A percentile compares a stretch with the other conserved stretches of the same genome.
Evolutionary conservation across 1,140 invertebrate genomes (phyloP).

Genomic region (Copidosoma floridanum): DNA sequence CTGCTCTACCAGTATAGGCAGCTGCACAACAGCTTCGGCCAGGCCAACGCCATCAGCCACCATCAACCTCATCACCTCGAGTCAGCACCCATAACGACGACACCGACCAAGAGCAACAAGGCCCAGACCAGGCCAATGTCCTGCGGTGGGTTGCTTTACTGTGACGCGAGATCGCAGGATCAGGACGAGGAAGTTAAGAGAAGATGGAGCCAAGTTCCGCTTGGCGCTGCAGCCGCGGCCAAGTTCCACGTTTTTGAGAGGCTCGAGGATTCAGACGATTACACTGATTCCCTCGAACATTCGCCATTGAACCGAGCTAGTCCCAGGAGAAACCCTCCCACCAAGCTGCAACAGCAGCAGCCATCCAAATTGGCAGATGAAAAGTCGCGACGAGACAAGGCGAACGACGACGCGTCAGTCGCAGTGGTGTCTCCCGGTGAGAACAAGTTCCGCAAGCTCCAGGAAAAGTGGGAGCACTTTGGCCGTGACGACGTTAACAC

Average conservation of each 20-base stretch:
- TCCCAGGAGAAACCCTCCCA: constrained; percentile 27
- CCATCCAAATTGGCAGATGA: constrained; percentile 20
- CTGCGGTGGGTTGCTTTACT: constrained; percentile 62
- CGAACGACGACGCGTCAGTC: background rate
- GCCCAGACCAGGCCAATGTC: constrained; percentile 66
- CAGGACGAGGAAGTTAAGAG: constrained; percentile 61
- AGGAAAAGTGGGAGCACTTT: constrained; percentile 84
- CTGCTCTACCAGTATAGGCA: constrained; percentile 77
- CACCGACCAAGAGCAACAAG: background rate
- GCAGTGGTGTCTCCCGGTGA: too few relatives aligned
- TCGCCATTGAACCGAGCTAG: constrained; percentile 50
- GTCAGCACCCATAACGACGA: too few relatives aligned
- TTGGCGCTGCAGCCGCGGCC: constrained; percentile 58
- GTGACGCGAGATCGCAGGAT: constrained; percentile 41
- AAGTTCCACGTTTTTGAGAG: constrained; percentile 72
- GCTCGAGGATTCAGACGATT: constrained; percentile 70
- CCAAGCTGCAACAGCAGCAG: constrained; percentile 25
- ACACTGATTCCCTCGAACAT: constrained; percentile 71
- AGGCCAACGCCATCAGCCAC: background rate
- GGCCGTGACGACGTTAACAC: constrained; percentile 53
- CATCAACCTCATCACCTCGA: too few relatives aligned
- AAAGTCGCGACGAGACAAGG: background rate
- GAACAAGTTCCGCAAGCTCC: constrained; percentile 71
- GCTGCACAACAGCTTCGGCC: constrained; percentile 72
- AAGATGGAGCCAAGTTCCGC: constrained; percentile 67